phyloP scores from a whole-genome alignment of 2,113 vertebrate genomes.

The Seriola quinqueradiata region DNA sequence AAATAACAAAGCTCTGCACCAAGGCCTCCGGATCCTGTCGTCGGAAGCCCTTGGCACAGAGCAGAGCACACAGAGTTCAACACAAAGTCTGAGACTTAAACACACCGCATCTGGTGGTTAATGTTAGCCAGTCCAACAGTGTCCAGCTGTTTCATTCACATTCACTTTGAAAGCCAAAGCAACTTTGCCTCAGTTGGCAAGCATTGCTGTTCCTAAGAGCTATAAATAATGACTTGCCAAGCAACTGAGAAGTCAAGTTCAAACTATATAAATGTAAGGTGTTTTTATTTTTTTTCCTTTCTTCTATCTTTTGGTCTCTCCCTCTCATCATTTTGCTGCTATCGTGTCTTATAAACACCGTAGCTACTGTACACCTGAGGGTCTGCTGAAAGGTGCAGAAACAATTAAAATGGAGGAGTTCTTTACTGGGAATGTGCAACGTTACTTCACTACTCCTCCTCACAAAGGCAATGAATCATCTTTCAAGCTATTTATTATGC shows the following conservation, averaged over 20 bases:
- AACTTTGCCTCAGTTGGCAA: slow-evolving; percentile 66
- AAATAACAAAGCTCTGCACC: slow-evolving; percentile 74
- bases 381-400: slow-evolving; percentile 56
- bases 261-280: slow-evolving; percentile 60
- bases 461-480: slow-evolving; percentile 75
- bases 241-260: slow-evolving; percentile 55
- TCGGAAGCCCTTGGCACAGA: slow-evolving; percentile 56
- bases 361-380: slow-evolving; percentile 55
- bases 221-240: slow-evolving; percentile 71
- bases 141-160: slow-evolving; percentile 79
- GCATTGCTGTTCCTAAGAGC: slow-evolving; percentile 52
- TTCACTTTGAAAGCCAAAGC: slow-evolving; percentile 33
- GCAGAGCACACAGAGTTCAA: slow-evolving; percentile 66
- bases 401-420: slow-evolving; percentile 60
- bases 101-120: slow-evolving; percentile 58
- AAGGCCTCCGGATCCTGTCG: slow-evolving; percentile 63
- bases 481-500: slow-evolving; percentile 76
- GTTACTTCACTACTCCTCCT: slow-evolving; percentile 66
- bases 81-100: slow-evolving; percentile 53
- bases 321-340: slow-evolving; percentile 23
- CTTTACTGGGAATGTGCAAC: slow-evolving; percentile 44
- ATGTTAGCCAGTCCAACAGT: slow-evolving; percentile 57
- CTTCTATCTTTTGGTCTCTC: slow-evolving; percentile 8
- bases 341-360: slow-evolving; percentile 37
- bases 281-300: slow-evolving; percentile 21